Evolutionary conservation across 2,797 vertebrate species (phyloP).

Genomic region (Spinus pinus): DNA sequence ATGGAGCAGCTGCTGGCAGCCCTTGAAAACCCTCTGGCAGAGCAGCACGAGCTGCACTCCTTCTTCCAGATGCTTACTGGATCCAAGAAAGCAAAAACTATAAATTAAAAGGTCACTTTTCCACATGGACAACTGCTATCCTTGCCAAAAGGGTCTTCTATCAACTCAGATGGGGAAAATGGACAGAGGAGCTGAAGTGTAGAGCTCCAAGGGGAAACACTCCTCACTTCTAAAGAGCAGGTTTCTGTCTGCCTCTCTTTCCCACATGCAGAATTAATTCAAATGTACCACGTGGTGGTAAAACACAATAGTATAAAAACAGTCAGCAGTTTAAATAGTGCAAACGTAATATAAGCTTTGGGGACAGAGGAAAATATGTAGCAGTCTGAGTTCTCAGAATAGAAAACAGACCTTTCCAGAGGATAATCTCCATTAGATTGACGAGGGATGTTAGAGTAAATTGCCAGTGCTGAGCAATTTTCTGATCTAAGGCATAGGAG

Average conservation of each 20-base stretch:
- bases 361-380: not conserved
- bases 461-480: not conserved
- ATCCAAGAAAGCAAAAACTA: not conserved
- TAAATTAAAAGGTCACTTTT: not conserved
- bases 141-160: not conserved
- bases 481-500: not conserved
- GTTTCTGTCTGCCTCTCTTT: not conserved
- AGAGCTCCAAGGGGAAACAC: not conserved
- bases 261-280: not conserved
- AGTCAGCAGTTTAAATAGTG: not conserved
- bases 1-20: not conserved
- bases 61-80: not conserved
- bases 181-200: not conserved
- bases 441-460: not conserved
- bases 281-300: rapidly evolving
- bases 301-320: not conserved
- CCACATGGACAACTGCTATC: not conserved
- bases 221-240: rapidly evolving
- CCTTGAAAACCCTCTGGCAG: not conserved
- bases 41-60: not conserved
- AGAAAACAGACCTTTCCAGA: not conserved
- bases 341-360: not conserved
- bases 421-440: not conserved
- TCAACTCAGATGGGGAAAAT: not conserved
- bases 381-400: not conserved